phyloP scores from a whole-genome alignment of 2,888 invertebrate species.

The Euproctis similis region DNA sequence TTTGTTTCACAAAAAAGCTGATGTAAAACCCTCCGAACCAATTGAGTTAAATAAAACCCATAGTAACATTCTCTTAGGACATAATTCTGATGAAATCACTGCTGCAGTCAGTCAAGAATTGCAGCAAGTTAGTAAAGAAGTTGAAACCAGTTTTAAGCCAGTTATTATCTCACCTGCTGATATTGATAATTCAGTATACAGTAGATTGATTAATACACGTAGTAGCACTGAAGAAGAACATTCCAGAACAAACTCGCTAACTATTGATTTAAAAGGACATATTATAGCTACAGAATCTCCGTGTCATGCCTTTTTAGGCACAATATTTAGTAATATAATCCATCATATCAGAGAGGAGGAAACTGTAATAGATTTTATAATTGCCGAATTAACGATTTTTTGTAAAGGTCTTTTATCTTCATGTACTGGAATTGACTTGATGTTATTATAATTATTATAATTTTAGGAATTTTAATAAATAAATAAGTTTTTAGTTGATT shows the following conservation, averaged over 20 bases:
- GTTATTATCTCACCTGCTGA: conserved; percentile 21
- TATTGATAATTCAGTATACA: too few species aligned
- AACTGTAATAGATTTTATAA: conserved; percentile 52
- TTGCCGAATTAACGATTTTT: conserved; percentile 53
- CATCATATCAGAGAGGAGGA: conserved; percentile 38
- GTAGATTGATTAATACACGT: too few species aligned
- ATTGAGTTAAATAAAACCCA: conserved; percentile 21
- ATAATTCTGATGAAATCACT: conserved; percentile 9
- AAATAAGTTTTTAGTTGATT: too few species aligned
- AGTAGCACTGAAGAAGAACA: conserved; percentile 1
- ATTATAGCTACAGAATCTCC: conserved; percentile 50
- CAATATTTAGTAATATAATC: conserved; percentile 46
- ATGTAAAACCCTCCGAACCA: conserved; percentile 8
- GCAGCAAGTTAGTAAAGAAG: conserved; percentile 6
- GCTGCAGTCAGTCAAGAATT: conserved; percentile 5
- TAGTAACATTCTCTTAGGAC: conserved; percentile 13
- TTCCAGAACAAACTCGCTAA: conserved; percentile 27
- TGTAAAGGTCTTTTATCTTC: conserved; percentile 59
- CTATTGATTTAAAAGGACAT: conserved; percentile 59
- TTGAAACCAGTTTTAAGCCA: conserved; percentile 20
- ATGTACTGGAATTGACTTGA: conserved; percentile 60
- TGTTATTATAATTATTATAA: conserved; percentile 52
- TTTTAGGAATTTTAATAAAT: too few species aligned
- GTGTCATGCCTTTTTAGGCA: conserved; percentile 63
- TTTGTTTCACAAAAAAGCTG: conserved; percentile 34